Percentiles rank a stretch among this genome's conserved stretches.
phyloP scores from a whole-genome alignment of 1,140 invertebrate species.

The Drosophila novamexicana region DNA sequence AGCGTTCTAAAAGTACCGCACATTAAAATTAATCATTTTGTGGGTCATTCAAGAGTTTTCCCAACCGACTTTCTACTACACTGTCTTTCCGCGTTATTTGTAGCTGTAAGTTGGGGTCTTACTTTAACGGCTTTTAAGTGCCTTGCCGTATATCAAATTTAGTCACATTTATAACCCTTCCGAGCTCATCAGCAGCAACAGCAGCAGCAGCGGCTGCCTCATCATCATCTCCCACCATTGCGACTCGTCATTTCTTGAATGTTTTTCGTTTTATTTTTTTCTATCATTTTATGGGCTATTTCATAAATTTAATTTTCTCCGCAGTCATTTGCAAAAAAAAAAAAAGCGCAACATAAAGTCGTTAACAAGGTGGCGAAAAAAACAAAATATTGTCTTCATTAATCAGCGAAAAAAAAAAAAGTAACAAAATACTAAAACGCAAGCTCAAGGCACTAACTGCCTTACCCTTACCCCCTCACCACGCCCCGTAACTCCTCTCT shows the following conservation, averaged over 20 bases:
- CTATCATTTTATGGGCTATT: conserved; percentile 58
- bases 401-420: conserved; percentile 53
- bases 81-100: not conserved
- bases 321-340: conserved; percentile 28
- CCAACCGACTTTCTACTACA: conserved; percentile 34
- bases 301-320: conserved; percentile 63
- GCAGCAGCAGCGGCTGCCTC: not conserved
- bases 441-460: conserved; percentile 9
- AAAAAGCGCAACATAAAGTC: conserved; percentile 38
- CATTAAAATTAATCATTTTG: conserved; percentile 12
- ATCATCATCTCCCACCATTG: conserved; percentile 8
- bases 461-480: not conserved
- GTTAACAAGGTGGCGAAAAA: conserved; percentile 56
- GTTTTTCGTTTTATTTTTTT: not conserved
- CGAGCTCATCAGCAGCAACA: conserved; percentile 2
- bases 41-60: conserved; percentile 37
- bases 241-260: conserved; percentile 24
- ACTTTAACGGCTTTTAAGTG: conserved; percentile 30
- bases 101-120: not conserved
- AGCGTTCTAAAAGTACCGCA: not conserved
- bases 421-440: conserved; percentile 9
- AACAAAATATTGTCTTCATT: conserved; percentile 61
- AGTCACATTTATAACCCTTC: conserved; percentile 46
- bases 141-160: conserved; percentile 32
- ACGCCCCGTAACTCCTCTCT: not conserved